These are phyloP conservation scores for Eupithecia inturbata DNA, from an alignment of 2,888 invertebrate species.

Conservation along the genomic window DNA sequence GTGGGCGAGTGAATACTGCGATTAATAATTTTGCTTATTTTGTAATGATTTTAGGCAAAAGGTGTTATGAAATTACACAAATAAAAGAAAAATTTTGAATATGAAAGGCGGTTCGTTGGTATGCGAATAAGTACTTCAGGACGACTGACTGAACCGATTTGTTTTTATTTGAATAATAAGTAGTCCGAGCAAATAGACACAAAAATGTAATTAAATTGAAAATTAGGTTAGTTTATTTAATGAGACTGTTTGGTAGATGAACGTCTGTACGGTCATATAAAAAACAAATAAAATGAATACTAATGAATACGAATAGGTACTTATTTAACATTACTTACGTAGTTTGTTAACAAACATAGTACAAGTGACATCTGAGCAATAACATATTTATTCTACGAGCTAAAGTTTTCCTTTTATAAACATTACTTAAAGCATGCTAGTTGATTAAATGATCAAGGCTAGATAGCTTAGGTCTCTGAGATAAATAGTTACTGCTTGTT, in stretches of 20 bases:
- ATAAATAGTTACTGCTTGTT: background rate
- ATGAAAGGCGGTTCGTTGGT: too few species aligned
- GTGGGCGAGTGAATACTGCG: too few species aligned
- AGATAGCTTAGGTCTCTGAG: background rate
- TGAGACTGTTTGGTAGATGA: background rate
- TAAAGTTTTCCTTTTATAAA: slow-evolving; percentile 14
- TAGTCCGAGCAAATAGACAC: background rate
- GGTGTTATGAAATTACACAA: too few species aligned
- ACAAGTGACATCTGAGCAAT: background rate
- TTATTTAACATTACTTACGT: background rate
- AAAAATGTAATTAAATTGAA: background rate
- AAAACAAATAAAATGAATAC: background rate
- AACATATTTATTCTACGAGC: background rate
- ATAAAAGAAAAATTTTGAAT: too few species aligned
- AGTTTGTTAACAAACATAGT: background rate
- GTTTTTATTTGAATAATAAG: too few species aligned
- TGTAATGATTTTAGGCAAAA: too few species aligned
- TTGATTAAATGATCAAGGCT: background rate
- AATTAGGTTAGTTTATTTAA: background rate
- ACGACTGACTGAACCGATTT: too few species aligned
- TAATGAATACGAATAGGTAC: background rate
- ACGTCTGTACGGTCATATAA: background rate
- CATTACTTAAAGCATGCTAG: background rate
- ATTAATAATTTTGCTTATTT: too few species aligned
- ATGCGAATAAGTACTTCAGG: too few species aligned